Evolutionary conservation across 2,113 vertebrate genomes (phyloP).

Genomic region (Arothron firmamentum): DNA sequence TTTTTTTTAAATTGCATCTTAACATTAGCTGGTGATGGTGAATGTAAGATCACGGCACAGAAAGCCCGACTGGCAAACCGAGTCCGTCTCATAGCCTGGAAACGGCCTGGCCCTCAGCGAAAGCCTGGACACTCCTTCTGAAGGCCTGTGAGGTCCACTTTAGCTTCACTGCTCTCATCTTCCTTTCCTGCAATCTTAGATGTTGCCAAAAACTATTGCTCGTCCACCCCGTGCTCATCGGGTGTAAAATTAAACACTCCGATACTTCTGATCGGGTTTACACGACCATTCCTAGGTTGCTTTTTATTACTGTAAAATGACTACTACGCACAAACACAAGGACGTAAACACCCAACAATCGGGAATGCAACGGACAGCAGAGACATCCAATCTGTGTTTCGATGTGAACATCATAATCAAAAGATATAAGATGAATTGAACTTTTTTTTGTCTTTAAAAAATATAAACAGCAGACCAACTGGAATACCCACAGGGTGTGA

Average conservation of each 20-base stretch:
- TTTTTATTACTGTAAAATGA: too few species aligned
- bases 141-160: constrained; percentile 61
- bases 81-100: constrained; percentile 24
- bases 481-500: too few species aligned
- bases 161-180: constrained; percentile 46
- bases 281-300: too few species aligned
- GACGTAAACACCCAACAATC: too few species aligned
- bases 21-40: background rate
- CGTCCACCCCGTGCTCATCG: background rate
- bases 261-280: too few species aligned
- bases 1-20: too few species aligned
- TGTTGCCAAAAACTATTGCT: background rate
- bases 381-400: background rate
- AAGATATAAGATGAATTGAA: too few species aligned
- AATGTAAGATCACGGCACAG: background rate
- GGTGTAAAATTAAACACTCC: too few species aligned
- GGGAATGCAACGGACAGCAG: too few species aligned
- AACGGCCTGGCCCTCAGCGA: constrained; percentile 34
- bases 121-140: constrained; percentile 53
- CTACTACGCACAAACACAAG: too few species aligned
- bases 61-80: constrained; percentile 15
- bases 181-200: constrained; percentile 11
- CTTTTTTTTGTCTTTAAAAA: too few species aligned
- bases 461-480: too few species aligned
- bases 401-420: background rate